Percentiles rank a stretch among this genome's conserved stretches.
These are phyloP conservation scores for Odocoileus virginianus DNA, from an alignment of 2,113 vertebrate genomes.

Conservation along the genomic window DNA sequence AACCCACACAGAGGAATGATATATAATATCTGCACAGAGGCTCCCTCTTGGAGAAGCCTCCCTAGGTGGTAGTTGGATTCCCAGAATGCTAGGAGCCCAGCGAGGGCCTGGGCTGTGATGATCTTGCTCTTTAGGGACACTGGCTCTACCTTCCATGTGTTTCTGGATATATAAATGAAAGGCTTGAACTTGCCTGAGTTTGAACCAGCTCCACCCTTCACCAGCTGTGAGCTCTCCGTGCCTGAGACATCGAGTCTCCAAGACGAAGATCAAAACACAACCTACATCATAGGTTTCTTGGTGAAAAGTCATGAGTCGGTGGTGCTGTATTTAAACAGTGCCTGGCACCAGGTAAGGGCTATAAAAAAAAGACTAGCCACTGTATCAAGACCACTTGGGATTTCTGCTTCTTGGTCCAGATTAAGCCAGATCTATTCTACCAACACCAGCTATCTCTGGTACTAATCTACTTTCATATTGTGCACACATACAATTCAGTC, in stretches of 20 bases:
- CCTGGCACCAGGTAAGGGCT: background rate
- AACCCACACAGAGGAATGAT: background rate
- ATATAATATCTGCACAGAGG: background rate
- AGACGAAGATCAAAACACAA: background rate
- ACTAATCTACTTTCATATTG: background rate
- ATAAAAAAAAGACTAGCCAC: background rate
- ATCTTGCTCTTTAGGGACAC: background rate
- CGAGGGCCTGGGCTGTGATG: background rate
- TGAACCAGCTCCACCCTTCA: background rate
- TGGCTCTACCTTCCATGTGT: background rate
- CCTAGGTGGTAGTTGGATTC: background rate
- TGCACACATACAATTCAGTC: background rate
- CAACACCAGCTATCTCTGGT: background rate
- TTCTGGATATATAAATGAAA: background rate
- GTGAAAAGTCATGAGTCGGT: background rate
- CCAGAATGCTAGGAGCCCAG: background rate
- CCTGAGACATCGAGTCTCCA: background rate
- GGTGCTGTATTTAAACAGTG: background rate
- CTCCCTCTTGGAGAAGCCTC: background rate
- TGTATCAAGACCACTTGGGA: background rate
- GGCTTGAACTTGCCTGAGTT: background rate
- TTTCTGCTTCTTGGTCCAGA: background rate
- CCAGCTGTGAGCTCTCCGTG: background rate
- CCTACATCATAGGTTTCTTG: background rate
- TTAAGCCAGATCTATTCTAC: background rate